Evolutionary conservation across 2,888 invertebrate genomes (phyloP), one percentile per base, ranked within the genome.

Genomic region (Cotesia congregata): DNA sequence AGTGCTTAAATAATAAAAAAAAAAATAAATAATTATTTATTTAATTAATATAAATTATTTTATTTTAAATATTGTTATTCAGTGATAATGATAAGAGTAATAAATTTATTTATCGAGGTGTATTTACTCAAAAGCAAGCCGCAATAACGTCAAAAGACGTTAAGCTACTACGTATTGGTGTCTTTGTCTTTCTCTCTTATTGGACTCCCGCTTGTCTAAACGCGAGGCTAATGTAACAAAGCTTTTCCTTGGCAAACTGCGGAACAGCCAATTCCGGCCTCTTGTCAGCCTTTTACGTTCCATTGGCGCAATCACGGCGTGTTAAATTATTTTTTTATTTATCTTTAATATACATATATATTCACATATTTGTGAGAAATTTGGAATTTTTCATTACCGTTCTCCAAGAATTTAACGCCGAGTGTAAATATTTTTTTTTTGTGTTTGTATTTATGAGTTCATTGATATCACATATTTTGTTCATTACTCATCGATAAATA

Each of bases 261-360:
- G 70, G 78, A 80, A 75, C 77, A 77, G 68, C 78, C 77, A 79
- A 79, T 80, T 82, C 77, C 78, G 78, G 40, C 73, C 68, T 79
- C 77, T 76, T 80, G 80, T 77, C 78, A 82, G 77, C 69, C 76
- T 80, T 79, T 76, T 78, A 76, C 77, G 67, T 80, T 65, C 67
- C 68, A 74, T 74, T 74, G 74, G 71, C 68, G 72, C 77, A 77
- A 74, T 75, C 75, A 74, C 39, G n/a, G 67, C 67, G 67, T 59
- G 20, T 59, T 40, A 73, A 73, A n/a, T 30, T 41, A 50, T 64
- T 65, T 65, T 41, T 73, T 40, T 4, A 30, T 30, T 20, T 38
- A n/a, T 38, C 6, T 39, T 9, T 60, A 1, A 62, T 61, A 72
- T 62, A 15, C 15, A 17, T 39, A 38, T 40, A 72, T 65, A 12